phyloP scores from a whole-genome alignment of 2,797 vertebrate genomes.

The Peromyscus aztecus region DNA sequence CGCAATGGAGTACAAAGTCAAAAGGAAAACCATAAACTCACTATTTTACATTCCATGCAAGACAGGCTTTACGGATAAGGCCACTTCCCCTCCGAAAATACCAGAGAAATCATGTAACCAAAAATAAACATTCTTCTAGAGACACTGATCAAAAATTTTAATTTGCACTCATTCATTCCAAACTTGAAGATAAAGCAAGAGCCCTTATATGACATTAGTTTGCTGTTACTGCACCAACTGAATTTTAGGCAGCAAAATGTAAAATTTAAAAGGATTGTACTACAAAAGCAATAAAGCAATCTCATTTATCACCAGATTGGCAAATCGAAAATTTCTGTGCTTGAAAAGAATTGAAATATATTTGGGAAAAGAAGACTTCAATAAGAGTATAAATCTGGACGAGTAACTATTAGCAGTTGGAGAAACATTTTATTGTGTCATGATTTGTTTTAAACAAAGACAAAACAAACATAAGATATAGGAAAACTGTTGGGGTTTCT shows the following conservation, averaged over 20 bases:
- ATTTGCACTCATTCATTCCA: slow-evolving; percentile 25
- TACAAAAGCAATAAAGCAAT: slow-evolving; percentile 56
- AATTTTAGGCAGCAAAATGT: slow-evolving; percentile 69
- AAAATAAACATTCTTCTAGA: slow-evolving; percentile 60
- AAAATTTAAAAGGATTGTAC: slow-evolving; percentile 46
- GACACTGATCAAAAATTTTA: slow-evolving; percentile 48
- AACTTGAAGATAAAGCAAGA: slow-evolving; percentile 67
- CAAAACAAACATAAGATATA: slow-evolving; percentile 77
- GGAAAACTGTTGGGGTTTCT: slow-evolving; percentile 79
- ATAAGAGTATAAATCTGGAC: slow-evolving; percentile 48
- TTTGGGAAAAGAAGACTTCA: not conserved
- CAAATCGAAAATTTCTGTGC: slow-evolving; percentile 48
- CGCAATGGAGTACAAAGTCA: slow-evolving; percentile 24
- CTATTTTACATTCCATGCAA: slow-evolving; percentile 29
- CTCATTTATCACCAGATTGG: not conserved
- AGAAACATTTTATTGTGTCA: slow-evolving; percentile 66
- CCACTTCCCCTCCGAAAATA: slow-evolving; percentile 29
- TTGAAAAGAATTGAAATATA: not conserved
- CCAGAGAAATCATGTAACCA: slow-evolving; percentile 24
- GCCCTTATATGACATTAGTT: not conserved
- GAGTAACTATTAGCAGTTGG: slow-evolving; percentile 58
- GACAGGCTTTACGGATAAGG: slow-evolving; percentile 37
- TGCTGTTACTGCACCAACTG: slow-evolving; percentile 29
- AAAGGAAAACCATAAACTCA: slow-evolving; percentile 40
- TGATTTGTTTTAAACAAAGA: slow-evolving; percentile 73